Evolutionary conservation across 2,797 vertebrate genomes (phyloP).

Genomic region (Philypnodon macrostomus): DNA sequence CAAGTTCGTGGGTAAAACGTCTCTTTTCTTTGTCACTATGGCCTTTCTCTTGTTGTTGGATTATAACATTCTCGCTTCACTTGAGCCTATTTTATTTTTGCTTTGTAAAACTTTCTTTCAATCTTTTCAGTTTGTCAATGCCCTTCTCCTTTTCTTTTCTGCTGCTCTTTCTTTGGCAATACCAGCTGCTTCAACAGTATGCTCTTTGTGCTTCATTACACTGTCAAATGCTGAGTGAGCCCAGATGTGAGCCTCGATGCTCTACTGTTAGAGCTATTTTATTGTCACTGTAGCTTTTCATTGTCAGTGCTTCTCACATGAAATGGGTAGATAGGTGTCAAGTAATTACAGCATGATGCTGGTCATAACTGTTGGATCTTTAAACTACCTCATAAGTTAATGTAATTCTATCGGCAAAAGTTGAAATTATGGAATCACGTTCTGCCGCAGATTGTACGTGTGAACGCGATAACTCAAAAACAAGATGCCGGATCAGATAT

Average conservation of each 20-base stretch:
- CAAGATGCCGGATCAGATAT: too few relatives aligned
- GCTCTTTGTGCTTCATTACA: slow-evolving; percentile 67
- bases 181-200: slow-evolving; percentile 72
- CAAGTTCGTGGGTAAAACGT: slow-evolving; percentile 41
- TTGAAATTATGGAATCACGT: too few relatives aligned
- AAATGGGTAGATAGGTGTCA: too few relatives aligned
- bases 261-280: slow-evolving; percentile 14
- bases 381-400: too few relatives aligned
- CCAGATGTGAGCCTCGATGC: slow-evolving; percentile 16
- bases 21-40: slow-evolving; percentile 29
- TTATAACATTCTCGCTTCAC: slow-evolving; percentile 4
- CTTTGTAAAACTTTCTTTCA: slow-evolving; percentile 5
- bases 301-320: neutral
- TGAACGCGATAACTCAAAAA: too few relatives aligned
- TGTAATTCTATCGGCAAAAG: too few relatives aligned
- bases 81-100: neutral
- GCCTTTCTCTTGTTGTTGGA: slow-evolving; percentile 14
- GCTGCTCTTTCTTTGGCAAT: slow-evolving; percentile 32
- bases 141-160: slow-evolving; percentile 16
- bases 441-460: too few relatives aligned
- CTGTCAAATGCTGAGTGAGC: slow-evolving; percentile 58
- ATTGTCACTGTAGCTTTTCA: slow-evolving; percentile 41
- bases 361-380: too few relatives aligned
- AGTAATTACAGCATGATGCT: neutral
- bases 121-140: slow-evolving; percentile 11